Evolutionary conservation across 1,140 invertebrate genomes (phyloP).

Genomic region (Drosophila sproati): DNA sequence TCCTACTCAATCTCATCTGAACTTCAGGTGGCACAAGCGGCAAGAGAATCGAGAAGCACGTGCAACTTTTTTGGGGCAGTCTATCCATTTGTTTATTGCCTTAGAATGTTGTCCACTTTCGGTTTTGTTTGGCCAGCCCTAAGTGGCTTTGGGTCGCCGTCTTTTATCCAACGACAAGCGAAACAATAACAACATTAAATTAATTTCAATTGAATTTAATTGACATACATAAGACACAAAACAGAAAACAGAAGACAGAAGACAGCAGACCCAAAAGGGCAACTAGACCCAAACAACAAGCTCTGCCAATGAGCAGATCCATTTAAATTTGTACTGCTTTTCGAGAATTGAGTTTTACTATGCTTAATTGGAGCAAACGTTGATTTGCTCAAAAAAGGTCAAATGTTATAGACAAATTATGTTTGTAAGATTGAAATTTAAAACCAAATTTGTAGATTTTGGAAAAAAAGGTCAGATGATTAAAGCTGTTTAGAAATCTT

Average conservation of each 20-base stretch:
- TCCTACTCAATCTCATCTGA: neutral
- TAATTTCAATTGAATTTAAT: constrained; percentile 75
- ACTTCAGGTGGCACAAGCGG: constrained; percentile 14
- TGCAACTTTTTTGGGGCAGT: constrained; percentile 3
- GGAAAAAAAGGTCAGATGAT: constrained; percentile 7
- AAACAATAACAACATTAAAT: constrained; percentile 64
- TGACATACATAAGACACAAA: constrained; percentile 39
- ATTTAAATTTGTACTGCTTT: constrained; percentile 23
- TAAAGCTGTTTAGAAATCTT: too few relatives aligned
- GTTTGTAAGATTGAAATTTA: neutral
- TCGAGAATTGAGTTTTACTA: neutral
- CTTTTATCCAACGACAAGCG: constrained; percentile 19
- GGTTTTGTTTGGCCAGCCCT: constrained; percentile 28
- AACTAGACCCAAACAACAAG: constrained; percentile 4
- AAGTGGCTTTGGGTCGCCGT: constrained; percentile 36
- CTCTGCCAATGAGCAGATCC: neutral
- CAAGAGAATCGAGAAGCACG: neutral
- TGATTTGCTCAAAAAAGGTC: constrained; percentile 9
- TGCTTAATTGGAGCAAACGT: constrained; percentile 13
- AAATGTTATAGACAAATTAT: constrained; percentile 6
- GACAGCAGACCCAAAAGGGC: constrained; percentile 4
- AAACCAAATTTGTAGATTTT: neutral
- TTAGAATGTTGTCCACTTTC: neutral
- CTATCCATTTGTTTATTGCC: constrained; percentile 2
- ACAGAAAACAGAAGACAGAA: constrained; percentile 15